Evolutionary conservation across 2,113 vertebrate species (phyloP).

Genomic region (Centrocercus urophasianus): DNA sequence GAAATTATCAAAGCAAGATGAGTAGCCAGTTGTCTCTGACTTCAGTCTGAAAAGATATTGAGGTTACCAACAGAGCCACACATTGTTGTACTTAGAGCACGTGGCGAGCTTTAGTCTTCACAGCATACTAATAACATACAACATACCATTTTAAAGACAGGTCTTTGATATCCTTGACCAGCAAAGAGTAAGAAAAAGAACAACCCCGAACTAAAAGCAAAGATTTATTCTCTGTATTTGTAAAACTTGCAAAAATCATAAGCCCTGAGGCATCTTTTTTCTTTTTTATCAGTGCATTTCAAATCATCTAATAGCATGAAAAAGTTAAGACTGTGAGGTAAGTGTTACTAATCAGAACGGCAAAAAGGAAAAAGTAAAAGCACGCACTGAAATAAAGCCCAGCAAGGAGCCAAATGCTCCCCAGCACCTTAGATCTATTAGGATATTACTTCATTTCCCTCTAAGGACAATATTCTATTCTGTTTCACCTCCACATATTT

Average conservation of each 20-base stretch:
- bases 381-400: neutral
- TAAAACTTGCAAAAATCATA: neutral
- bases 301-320: conserved; percentile 1
- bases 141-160: neutral
- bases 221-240: neutral
- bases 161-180: conserved; percentile 5
- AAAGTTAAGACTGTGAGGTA: conserved; percentile 15
- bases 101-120: neutral
- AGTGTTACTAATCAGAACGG: neutral
- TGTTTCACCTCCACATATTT: conserved; percentile 39
- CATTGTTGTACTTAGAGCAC: neutral
- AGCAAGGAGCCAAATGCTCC: neutral
- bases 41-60: neutral
- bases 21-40: neutral
- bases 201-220: conserved; percentile 1
- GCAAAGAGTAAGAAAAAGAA: conserved; percentile 17
- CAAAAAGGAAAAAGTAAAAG: neutral
- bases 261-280: neutral
- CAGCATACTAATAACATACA: neutral
- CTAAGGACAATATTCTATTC: conserved; percentile 6
- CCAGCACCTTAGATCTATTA: neutral
- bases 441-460: conserved; percentile 5
- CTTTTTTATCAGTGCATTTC: neutral
- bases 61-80: neutral
- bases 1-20: neutral